Base-by-base conservation (phyloP, 2,113 vertebrate species). In the Pituophis catenifer region DNA sequence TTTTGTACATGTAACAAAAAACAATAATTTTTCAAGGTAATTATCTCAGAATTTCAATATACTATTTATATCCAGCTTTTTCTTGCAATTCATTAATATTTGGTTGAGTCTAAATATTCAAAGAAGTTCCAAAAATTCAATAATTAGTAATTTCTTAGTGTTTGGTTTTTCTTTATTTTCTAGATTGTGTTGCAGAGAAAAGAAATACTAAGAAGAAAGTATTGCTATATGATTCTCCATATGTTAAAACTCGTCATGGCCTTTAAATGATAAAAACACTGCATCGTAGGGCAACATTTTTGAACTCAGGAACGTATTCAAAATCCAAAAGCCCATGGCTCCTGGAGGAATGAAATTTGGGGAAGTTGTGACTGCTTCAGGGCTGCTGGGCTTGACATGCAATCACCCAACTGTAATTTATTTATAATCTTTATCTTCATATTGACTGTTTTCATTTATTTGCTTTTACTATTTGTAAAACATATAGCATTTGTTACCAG, bases 71-170 rank as follows among this genome's bases (percentile, higher is more conserved):
- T 86, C 91, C 91, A 81, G 2, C 5, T 5, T 75, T 85, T 93
- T 85, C 89, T 89, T 92, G 6, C 48, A 85, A 94, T 59, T 89
- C 81, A 91, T 92, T 90, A 91, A 88, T 70, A 95, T 1, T 57
- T 65, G 59, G 91, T 88, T 75, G 87, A 52, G 95, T 59, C 93
- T 94, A 93, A 90, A 54, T 0, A 8, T 33, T 90, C 65, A 29
- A 70, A 1, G 89, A 96, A 81, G 62, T 48, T 23, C 48, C 38
- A 94, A 52, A 90, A 86, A 92, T 93, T 70, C 48, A 90, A 93
- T 1, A 54, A 90, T 92, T 7, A 0, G 12, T 89, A 8, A 9
- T 92, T 91, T 93, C 81, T 95, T 93, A 21, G 90, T 62, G 8
- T 29, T 21, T 70, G 59, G 59, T 44, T 33, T 29, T 38, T 44